phyloP scores from a whole-genome alignment of 2,888 invertebrate genomes.

The Spicauda simplicius region DNA sequence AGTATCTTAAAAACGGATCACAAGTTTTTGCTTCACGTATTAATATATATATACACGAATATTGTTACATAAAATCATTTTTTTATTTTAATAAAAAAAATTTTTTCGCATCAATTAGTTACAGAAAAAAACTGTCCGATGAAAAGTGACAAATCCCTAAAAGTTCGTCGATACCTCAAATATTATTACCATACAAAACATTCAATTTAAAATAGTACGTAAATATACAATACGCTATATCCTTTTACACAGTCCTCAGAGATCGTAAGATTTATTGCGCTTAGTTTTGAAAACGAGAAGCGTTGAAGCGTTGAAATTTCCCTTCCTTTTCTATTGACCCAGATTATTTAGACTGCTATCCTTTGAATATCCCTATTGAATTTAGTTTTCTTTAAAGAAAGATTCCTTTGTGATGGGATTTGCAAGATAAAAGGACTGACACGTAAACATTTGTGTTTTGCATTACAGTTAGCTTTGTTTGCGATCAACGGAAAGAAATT shows the following conservation, averaged over 20 bases:
- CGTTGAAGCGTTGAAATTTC: neutral
- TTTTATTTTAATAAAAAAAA: no score
- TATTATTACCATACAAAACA: no score
- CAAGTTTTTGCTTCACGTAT: no score
- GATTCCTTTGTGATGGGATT: neutral
- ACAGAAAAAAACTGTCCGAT: no score
- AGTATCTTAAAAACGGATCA: no score
- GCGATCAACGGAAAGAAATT: neutral
- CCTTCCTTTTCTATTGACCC: conserved; percentile 4
- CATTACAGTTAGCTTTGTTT: neutral
- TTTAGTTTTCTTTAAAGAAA: conserved; percentile 10
- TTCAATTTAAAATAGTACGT: neutral
- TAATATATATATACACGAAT: no score
- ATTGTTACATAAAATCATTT: no score
- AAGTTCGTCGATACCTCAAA: no score
- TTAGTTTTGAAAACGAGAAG: neutral
- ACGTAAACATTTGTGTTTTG: neutral
- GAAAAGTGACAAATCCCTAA: no score
- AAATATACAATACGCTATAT: neutral
- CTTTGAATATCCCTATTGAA: conserved; percentile 4
- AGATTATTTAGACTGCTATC: conserved; percentile 14
- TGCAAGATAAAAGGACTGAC: neutral
- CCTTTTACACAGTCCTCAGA: neutral
- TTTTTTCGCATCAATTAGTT: no score
- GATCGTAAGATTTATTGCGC: neutral